Evolutionary conservation across 1,140 invertebrate genomes (phyloP).

Genomic region (Cataglyphis hispanica): DNA sequence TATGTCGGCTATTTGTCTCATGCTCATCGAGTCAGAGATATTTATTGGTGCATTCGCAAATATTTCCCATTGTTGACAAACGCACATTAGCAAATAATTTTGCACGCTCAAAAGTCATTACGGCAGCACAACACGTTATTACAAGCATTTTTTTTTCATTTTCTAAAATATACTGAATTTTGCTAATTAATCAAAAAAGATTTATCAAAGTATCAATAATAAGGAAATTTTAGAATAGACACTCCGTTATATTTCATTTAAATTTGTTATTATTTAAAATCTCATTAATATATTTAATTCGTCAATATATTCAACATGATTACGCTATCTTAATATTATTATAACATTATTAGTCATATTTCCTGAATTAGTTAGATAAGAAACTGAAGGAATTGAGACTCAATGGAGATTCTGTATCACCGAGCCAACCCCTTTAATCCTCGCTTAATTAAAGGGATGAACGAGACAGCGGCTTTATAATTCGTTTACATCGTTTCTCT

Average conservation of each 20-base stretch:
- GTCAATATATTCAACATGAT: neutral
- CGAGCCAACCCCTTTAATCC: slow-evolving; percentile 33
- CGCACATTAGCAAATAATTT: slow-evolving; percentile 11
- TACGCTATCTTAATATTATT: neutral
- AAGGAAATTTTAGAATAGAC: too few relatives aligned
- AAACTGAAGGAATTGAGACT: slow-evolving; percentile 11
- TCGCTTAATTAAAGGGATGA: slow-evolving; percentile 43
- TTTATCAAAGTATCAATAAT: too few relatives aligned
- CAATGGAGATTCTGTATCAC: slow-evolving; percentile 4
- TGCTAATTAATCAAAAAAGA: neutral
- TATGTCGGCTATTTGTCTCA: slow-evolving; percentile 19
- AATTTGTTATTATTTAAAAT: neutral
- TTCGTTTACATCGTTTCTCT: slow-evolving; percentile 41
- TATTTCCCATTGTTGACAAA: slow-evolving; percentile 34
- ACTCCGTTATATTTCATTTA: too few relatives aligned
- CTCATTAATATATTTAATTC: neutral
- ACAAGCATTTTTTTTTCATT: neutral
- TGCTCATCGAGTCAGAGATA: slow-evolving; percentile 32
- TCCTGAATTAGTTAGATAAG: slow-evolving; percentile 14
- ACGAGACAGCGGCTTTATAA: neutral
- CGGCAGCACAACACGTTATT: too few relatives aligned
- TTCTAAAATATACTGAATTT: neutral
- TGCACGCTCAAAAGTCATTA: neutral
- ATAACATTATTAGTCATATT: slow-evolving; percentile 9
- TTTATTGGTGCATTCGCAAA: slow-evolving; percentile 44